Conservation (phyloP, 2,113 vertebrate species). For the Stigmatopora argus region DNA sequence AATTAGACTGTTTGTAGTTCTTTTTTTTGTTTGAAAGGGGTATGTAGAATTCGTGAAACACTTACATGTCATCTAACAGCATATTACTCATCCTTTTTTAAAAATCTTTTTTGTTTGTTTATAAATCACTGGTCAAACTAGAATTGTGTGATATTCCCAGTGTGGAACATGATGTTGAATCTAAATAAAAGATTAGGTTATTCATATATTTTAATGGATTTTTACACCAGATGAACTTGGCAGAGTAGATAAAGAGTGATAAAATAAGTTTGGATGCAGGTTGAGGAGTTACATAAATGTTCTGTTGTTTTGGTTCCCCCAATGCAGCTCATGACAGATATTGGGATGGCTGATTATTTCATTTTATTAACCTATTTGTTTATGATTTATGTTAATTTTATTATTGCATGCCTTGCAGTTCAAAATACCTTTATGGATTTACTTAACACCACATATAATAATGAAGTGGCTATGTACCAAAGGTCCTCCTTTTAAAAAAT, state of each 20-base stretch:
- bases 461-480: too few relatives aligned
- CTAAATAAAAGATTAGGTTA: background rate
- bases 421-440: too few relatives aligned
- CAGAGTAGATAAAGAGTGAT: background rate
- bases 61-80: background rate
- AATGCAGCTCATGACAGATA: too few relatives aligned
- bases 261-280: constrained; percentile 3
- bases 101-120: background rate
- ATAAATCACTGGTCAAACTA: background rate
- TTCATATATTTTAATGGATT: background rate
- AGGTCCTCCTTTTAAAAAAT: too few relatives aligned
- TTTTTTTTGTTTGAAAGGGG: background rate
- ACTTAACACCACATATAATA: too few relatives aligned
- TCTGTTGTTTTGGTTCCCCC: constrained; percentile 23
- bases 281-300: constrained; percentile 24
- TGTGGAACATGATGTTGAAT: background rate
- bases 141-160: background rate
- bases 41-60: background rate
- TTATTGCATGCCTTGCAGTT: too few relatives aligned
- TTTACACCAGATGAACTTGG: background rate
- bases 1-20: background rate
- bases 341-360: too few relatives aligned
- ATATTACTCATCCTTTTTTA: background rate
- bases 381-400: too few relatives aligned
- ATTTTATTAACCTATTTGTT: too few relatives aligned